Base-by-base conservation (phyloP, 2,888 invertebrate species). In the Halocaridina rubra region DNA sequence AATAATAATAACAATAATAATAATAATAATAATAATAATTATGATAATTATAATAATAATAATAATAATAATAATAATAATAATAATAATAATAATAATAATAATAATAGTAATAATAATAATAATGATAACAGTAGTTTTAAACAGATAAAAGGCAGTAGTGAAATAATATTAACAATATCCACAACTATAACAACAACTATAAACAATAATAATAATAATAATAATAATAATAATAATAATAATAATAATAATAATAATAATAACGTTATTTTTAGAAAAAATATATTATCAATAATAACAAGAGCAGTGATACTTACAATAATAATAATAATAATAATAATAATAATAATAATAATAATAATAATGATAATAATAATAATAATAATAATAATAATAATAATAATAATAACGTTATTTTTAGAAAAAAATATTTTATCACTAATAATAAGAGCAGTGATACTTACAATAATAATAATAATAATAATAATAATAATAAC, bases 1-100 rank as follows among this genome's bases (percentile, higher is more conserved):
- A 24, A 67, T 67, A 67, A 67, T 67, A 67, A 67, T 67, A 67
- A 67, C 30, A 67, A 67, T 67, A 67, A 67, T 67, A 67, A 64
- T 67, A 24, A 67, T 67, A 67, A 67, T 67, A 24, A n/a, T n/a
- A n/a, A n/a, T n/a, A n/a, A n/a, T n/a, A n/a, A n/a, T n/a, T n/a
- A n/a, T n/a, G n/a, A n/a, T 24, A 24, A 4, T 19, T 59, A 59
- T 59, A 59, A 3, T 7, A 16, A 5, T 19, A 10, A 7, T 59
- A 59, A 10, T 59, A 16, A 10, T 59, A 59, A 10, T 59, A 59
- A 10, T 53, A 53, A 53, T 53, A 53, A 1, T 53, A 53, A 53
- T 53, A 53, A 53, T 59, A 59, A 22, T 67, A 67, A 1, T 8
- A 67, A 22, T 59, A 67, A 7, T 67, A 24, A 13, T 67, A 24